A percentile compares a stretch with the other conserved stretches of the same genome.
Evolutionary conservation across 2,113 vertebrate species (phyloP).

Genomic region (Candoia aspera): DNA sequence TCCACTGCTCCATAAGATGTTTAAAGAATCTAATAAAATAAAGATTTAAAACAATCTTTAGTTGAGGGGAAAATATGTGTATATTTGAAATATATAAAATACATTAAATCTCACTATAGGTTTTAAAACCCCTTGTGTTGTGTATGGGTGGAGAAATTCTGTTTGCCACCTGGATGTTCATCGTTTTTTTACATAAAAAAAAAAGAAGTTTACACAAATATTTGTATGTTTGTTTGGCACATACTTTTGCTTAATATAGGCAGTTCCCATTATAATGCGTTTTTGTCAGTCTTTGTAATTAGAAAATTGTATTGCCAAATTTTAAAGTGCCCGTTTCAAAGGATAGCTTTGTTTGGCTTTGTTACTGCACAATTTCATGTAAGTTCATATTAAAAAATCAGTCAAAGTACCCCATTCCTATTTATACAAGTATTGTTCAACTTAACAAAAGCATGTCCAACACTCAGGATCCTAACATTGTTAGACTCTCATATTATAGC

Average conservation of each 20-base stretch:
- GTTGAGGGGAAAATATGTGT: neutral
- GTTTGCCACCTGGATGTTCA: neutral
- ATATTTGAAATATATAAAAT: neutral
- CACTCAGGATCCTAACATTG: neutral
- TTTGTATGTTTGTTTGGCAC: neutral
- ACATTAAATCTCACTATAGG: neutral
- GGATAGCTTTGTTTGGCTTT: neutral
- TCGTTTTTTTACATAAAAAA: neutral
- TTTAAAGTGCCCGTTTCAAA: neutral
- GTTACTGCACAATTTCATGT: neutral
- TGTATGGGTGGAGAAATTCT: neutral
- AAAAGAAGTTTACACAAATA: neutral
- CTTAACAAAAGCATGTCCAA: neutral
- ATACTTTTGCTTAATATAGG: neutral
- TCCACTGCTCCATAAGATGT: neutral
- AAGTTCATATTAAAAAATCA: neutral
- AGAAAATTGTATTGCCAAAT: neutral
- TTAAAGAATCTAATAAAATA: neutral
- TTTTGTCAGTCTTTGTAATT: neutral
- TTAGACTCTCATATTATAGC: neutral
- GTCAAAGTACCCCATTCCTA: neutral
- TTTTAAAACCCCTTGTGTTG: neutral
- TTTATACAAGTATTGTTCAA: neutral
- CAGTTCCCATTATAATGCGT: neutral
- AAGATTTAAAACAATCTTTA: no score